Evolutionary conservation across 64 coral and sea anemone genomes (phyloP), one percentile per base, ranked within the genome.

Genomic region (Porites australiensis): DNA sequence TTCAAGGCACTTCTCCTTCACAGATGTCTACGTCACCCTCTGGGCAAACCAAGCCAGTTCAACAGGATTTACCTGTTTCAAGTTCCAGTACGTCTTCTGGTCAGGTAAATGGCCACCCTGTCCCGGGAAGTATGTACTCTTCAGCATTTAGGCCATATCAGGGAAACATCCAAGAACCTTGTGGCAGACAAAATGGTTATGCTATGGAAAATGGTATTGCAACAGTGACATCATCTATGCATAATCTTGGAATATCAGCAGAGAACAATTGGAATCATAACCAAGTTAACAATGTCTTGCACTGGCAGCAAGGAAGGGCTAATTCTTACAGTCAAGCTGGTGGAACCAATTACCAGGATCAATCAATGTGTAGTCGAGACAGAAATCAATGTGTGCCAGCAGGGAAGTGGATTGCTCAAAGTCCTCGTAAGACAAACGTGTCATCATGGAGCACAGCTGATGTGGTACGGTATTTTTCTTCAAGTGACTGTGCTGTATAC

Each of bases 391-490:
- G 58, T 50, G 1, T 23, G 1, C 19, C 44, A 6, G 52, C 54
- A 18, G 15, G 4, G 48, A 43, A 14, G 0, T 16, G 47, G 16
- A 84, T 6, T 10, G 10, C 61, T 21, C 81, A 19, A 50, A 13
- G 44, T 37, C 27, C 27, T 37, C 1, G 27, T n/a, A 67, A 48
- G 16, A 1, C 81, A n/a, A 67, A 53, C 78, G 64, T 93, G 6
- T 67, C 82, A 2, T 67, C 48, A 1, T 93, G 91, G 91, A 86
- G 82, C 22, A 84, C 84, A 16, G 49, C 46, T 43, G 82, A 93
- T 27, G 91, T 93, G n/a, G 80, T 87, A 13, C 64, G 87, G 50
- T 87, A 87, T 55, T 87, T 87, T 78, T 43, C 50, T 18, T 52
- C 52, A 48, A 69, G 50, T 22, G 91, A 93, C 13, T 87, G 82